phyloP scores from a whole-genome alignment of 2,113 vertebrate species.

The Rhegmatorhina hoffmannsi region DNA sequence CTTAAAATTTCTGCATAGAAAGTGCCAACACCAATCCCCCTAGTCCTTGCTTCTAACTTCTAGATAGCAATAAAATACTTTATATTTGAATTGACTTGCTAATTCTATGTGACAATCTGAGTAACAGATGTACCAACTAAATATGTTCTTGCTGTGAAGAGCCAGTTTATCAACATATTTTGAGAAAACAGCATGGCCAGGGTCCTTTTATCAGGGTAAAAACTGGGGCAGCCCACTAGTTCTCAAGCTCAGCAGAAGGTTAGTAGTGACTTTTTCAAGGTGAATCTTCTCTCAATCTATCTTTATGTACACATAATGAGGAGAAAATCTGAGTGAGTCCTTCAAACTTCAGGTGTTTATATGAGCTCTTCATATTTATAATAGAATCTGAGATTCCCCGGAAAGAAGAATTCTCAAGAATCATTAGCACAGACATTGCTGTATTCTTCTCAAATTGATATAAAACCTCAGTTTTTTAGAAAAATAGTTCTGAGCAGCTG shows the following conservation, averaged over 20 bases:
- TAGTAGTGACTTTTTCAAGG: constrained; percentile 15
- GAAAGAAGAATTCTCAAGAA: background rate
- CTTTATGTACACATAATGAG: background rate
- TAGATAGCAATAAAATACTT: constrained; percentile 11
- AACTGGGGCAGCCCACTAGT: background rate
- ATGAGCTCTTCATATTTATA: background rate
- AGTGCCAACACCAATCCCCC: background rate
- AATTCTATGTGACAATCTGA: constrained; percentile 21
- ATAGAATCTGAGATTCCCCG: background rate
- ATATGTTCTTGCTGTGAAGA: constrained; percentile 29
- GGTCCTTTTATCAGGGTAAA: background rate
- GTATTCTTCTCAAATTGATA: background rate
- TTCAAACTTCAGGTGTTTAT: background rate
- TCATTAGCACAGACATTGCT: background rate
- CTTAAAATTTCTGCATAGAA: background rate
- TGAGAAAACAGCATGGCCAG: constrained; percentile 16
- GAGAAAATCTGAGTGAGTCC: background rate
- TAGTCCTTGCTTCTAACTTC: background rate
- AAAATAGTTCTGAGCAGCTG: background rate
- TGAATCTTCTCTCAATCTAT: background rate
- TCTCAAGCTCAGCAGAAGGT: constrained; percentile 8
- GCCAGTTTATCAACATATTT: constrained; percentile 24
- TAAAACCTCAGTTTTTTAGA: accelerated
- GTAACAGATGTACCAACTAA: constrained; percentile 25
- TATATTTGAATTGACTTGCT: constrained; percentile 37